Evolutionary conservation across 1,140 invertebrate genomes (phyloP), one percentile per base, ranked within the genome.

Genomic region (Drosophila tropicalis): DNA sequence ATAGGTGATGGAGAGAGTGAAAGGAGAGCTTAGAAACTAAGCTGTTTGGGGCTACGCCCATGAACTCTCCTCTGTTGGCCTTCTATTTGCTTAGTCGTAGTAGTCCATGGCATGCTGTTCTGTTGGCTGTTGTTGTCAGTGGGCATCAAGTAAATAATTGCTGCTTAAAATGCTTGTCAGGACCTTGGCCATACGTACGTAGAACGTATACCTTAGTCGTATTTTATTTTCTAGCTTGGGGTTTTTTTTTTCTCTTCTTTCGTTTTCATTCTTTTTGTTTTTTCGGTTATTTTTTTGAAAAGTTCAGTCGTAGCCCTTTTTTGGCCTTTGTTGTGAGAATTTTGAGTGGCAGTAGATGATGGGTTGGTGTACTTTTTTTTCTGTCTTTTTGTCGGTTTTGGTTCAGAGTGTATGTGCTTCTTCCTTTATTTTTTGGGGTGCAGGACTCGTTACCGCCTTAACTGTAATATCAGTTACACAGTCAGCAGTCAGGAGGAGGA

Each of bases 101-200:
- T 36, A 36, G 56, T 58, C 56, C 17, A 36, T 15, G 25, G 62
- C 47, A 40, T 54, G 57, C 15, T 56, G 32, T 15, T 41, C 57
- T 72, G 57, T 5, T 74, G 62, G 66, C 69, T 84, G 72, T 67
- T 81, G 69, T 85, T 86, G 82, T 86, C 82, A 86, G 86, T 90
- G 67, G 76, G 70, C 77, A 86, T 86, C 79, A 81, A 78, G 86
- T 77, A 90, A 90, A 90, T 90, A 90, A 90, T 90, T 90, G 86
- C 86, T 90, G 86, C 71, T 90, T 90, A 90, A 90, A 90, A 90
- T 90, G 86, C 86, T 90, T 67, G 86, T 90, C 86, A 90, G 86
- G 86, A 67, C 67, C 56, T 66, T 62, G 65, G 36, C 58, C 72
- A 75, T 86, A 77, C 69, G 63, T 73, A 47, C 61, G 41, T 22